A percentile compares a stretch with the other conserved stretches of the same genome.
phyloP scores from a whole-genome alignment of 2,113 vertebrate genomes.

The Sturnira hondurensis region DNA sequence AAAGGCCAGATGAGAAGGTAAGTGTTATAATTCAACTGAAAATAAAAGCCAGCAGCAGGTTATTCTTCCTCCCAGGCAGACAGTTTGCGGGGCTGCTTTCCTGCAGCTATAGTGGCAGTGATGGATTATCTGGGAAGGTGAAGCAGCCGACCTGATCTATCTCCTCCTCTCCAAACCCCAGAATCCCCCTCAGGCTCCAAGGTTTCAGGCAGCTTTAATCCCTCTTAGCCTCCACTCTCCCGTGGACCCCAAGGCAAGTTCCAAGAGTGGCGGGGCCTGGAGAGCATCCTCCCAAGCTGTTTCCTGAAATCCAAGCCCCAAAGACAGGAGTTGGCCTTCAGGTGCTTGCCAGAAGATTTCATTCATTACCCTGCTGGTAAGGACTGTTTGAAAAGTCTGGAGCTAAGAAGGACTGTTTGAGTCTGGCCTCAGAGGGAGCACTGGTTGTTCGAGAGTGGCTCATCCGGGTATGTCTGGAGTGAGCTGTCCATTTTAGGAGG shows the following conservation, averaged over 20 bases:
- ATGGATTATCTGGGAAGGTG: slow-evolving; percentile 77
- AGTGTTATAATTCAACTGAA: slow-evolving; percentile 82
- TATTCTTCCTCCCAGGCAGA: slow-evolving; percentile 75
- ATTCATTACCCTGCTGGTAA: slow-evolving; percentile 19
- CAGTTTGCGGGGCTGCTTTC: slow-evolving; percentile 73
- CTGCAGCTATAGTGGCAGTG: slow-evolving; percentile 75
- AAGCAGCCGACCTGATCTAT: slow-evolving; percentile 48
- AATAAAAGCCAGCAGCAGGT: slow-evolving; percentile 77
- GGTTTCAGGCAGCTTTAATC: slow-evolving; percentile 70
- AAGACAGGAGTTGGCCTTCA: slow-evolving; percentile 64
- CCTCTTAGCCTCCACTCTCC: slow-evolving; percentile 48
- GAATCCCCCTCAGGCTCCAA: slow-evolving; percentile 57
- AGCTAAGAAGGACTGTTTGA: neutral
- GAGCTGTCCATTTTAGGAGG: neutral
- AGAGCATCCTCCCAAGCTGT: slow-evolving; percentile 61
- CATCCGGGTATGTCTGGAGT: neutral
- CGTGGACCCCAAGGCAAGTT: slow-evolving; percentile 62
- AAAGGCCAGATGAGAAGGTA: slow-evolving; percentile 83
- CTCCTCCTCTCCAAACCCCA: neutral
- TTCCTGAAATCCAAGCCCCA: slow-evolving; percentile 77
- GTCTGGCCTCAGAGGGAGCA: neutral
- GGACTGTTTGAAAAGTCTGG: neutral
- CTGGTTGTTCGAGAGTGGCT: neutral
- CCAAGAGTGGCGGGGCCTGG: slow-evolving; percentile 51
- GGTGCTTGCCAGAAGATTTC: slow-evolving; percentile 60